These are phyloP conservation scores for Osedax frankpressi DNA, from an alignment of 2,888 invertebrate species.

Conservation along the genomic window DNA sequence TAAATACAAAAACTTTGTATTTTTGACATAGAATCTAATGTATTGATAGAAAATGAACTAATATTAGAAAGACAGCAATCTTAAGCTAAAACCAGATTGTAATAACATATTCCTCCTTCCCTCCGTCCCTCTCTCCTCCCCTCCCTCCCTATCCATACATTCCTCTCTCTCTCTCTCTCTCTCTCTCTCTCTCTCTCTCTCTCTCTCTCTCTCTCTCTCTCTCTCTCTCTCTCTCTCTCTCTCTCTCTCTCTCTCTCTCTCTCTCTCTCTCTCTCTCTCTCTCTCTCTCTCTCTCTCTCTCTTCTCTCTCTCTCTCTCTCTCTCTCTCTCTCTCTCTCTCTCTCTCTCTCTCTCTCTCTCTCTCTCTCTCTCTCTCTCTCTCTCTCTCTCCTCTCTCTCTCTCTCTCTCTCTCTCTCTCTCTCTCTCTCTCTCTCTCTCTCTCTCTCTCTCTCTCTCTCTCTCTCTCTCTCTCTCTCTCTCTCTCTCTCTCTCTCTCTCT, in stretches of 20 bases:
- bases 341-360: neutral
- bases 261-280: neutral
- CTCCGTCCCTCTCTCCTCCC: neutral
- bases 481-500: too few relatives aligned
- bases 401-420: neutral
- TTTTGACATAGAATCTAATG: neutral
- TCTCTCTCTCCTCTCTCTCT: neutral
- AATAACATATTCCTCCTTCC: neutral
- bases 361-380: neutral
- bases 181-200: neutral
- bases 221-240: neutral
- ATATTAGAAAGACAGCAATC: too few relatives aligned
- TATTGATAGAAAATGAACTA: too few relatives aligned
- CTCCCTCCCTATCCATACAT: neutral
- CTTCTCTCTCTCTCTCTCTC: neutral
- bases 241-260: neutral
- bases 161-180: neutral
- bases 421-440: neutral
- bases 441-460: too few relatives aligned
- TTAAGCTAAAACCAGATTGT: neutral
- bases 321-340: neutral
- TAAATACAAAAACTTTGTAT: neutral
- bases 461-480: too few relatives aligned
- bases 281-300: neutral
- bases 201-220: neutral